phyloP scores from a whole-genome alignment of 2,888 invertebrate genomes.

The Rhagium mordax region DNA sequence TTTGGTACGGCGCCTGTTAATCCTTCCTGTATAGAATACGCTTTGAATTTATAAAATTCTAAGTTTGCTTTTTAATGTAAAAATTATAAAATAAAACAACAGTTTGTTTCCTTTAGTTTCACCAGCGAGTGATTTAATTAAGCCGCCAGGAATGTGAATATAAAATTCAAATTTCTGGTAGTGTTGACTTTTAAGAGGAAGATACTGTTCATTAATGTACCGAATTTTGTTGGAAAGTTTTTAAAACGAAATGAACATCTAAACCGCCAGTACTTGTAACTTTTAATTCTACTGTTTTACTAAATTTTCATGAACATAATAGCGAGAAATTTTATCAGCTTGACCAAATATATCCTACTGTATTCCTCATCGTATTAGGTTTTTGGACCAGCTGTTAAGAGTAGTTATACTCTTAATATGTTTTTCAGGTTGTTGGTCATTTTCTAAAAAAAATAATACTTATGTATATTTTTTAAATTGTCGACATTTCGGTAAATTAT shows the following conservation, averaged over 20 bases:
- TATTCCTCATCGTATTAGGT: too few relatives aligned
- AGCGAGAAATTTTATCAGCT: too few relatives aligned
- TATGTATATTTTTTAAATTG: too few relatives aligned
- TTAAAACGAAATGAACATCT: background rate
- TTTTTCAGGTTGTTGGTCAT: too few relatives aligned
- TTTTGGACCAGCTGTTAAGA: too few relatives aligned
- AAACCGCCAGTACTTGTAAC: background rate
- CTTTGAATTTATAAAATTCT: conserved; percentile 51
- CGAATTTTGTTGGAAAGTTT: background rate
- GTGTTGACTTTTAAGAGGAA: background rate
- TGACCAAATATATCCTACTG: too few relatives aligned
- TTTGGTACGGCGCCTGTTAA: conserved; percentile 53
- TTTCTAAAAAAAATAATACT: too few relatives aligned
- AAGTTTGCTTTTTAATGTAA: conserved; percentile 42
- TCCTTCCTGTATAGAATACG: conserved; percentile 53
- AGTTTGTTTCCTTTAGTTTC: conserved; percentile 25
- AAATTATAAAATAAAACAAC: conserved; percentile 16
- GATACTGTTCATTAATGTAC: background rate
- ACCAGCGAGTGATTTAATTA: conserved; percentile 2
- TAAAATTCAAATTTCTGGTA: conserved; percentile 8
- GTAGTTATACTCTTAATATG: too few relatives aligned
- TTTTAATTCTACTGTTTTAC: too few relatives aligned
- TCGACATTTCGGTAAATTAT: too few relatives aligned
- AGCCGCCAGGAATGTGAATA: conserved; percentile 4
- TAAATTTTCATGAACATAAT: too few relatives aligned